Percentiles rank a stretch among this genome's conserved stretches.
Conservation (phyloP, 2,797 vertebrate species). For the Halcyon chelicuti region DNA sequence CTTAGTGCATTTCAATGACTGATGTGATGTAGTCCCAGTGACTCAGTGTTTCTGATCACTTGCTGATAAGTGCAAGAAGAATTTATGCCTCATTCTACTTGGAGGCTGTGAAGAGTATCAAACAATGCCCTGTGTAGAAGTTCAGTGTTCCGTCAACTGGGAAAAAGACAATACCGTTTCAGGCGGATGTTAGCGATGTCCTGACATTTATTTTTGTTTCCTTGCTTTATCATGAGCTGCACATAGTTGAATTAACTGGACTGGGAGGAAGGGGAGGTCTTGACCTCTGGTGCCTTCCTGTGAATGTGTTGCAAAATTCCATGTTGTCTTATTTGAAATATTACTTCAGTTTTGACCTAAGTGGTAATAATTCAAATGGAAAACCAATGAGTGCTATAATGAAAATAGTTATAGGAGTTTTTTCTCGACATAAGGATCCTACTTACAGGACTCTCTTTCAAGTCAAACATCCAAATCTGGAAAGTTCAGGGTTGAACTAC, state of each 20-base stretch:
- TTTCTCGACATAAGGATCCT: neutral
- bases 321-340: neutral
- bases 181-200: neutral
- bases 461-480: neutral
- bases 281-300: neutral
- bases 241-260: neutral
- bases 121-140: neutral
- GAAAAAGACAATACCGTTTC: neutral
- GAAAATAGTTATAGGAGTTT: neutral
- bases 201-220: neutral
- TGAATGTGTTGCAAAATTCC: neutral
- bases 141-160: neutral
- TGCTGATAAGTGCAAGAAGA: neutral
- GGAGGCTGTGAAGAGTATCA: neutral
- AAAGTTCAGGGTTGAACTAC: neutral
- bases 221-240: neutral
- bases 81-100: fast-evolving
- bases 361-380: neutral
- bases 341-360: neutral
- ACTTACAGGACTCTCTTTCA: neutral
- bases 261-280: neutral
- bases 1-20: neutral
- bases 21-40: neutral
- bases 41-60: neutral
- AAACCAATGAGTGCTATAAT: neutral